These are phyloP conservation scores for Antennarius striatus DNA, from an alignment of 2,113 vertebrate species.

Conservation along the genomic window DNA sequence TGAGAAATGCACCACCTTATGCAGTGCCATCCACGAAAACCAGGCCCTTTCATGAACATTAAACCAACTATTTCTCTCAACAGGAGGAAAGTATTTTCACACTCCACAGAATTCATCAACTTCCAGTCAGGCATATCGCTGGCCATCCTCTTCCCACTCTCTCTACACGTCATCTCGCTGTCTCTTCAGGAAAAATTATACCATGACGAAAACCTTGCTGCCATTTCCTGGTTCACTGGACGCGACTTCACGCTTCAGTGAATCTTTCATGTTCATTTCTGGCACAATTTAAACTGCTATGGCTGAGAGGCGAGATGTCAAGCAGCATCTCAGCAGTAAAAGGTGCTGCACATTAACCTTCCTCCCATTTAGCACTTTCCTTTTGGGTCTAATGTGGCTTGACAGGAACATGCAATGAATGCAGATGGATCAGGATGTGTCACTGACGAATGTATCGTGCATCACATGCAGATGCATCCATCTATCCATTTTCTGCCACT, in stretches of 20 bases:
- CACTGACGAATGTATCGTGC: slow-evolving; percentile 14
- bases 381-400: slow-evolving; percentile 53
- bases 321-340: slow-evolving; percentile 32
- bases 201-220: slow-evolving; percentile 58
- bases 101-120: slow-evolving; percentile 55
- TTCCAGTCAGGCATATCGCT: slow-evolving; percentile 46
- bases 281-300: slow-evolving; percentile 51
- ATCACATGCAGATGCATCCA: neutral
- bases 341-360: slow-evolving; percentile 55
- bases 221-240: slow-evolving; percentile 76
- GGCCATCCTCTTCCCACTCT: slow-evolving; percentile 50
- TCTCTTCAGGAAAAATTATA: slow-evolving; percentile 69
- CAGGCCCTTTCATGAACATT: slow-evolving; percentile 43
- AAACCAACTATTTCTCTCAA: slow-evolving; percentile 43
- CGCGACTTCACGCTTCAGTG: slow-evolving; percentile 47
- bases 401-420: slow-evolving; percentile 58
- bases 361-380: slow-evolving; percentile 32
- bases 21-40: slow-evolving; percentile 20
- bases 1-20: neutral
- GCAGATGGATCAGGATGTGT: slow-evolving; percentile 18
- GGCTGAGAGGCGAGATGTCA: slow-evolving; percentile 48
- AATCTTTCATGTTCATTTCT: slow-evolving; percentile 57
- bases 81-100: slow-evolving; percentile 64
- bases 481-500: too few relatives aligned
- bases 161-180: slow-evolving; percentile 67